A percentile compares a stretch with the other conserved stretches of the same genome.
Evolutionary conservation across 2,113 vertebrate species (phyloP).

Genomic region (Siphamia tubifer): DNA sequence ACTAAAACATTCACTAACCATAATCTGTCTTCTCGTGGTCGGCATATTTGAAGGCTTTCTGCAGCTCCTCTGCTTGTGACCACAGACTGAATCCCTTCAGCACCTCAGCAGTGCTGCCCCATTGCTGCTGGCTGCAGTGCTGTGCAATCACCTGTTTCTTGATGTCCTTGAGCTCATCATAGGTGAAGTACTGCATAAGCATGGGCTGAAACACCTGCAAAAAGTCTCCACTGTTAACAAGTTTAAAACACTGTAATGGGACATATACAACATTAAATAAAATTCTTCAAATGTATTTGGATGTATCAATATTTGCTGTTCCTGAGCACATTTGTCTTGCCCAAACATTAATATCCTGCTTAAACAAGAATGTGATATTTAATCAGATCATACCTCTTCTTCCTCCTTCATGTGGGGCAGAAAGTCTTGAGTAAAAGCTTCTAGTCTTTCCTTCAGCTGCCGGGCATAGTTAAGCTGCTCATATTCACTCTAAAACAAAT

Average conservation of each 20-base stretch:
- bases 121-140: slow-evolving; percentile 86
- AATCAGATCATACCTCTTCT: slow-evolving; percentile 86
- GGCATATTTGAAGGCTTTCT: slow-evolving; percentile 93
- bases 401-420: slow-evolving; percentile 99
- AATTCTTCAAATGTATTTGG: not conserved
- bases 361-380: not conserved
- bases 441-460: slow-evolving; percentile 94
- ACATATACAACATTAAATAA: not conserved
- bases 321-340: not conserved
- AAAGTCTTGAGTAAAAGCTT: slow-evolving; percentile 98
- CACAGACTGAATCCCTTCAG: slow-evolving; percentile 88
- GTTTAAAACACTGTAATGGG: not conserved
- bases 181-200: slow-evolving; percentile 99
- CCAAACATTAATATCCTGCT: not conserved
- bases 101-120: slow-evolving; percentile 82
- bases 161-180: slow-evolving; percentile 97
- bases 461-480: slow-evolving; percentile 97
- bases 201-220: slow-evolving; percentile 97
- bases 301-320: not conserved
- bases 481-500: slow-evolving; percentile 87
- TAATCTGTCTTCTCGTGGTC: slow-evolving; percentile 91
- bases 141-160: slow-evolving; percentile 98
- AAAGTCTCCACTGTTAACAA: slow-evolving; percentile 10
- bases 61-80: slow-evolving; percentile 92
- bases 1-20: slow-evolving; percentile 76